Percentiles rank a stretch among this genome's conserved stretches.
These are phyloP conservation scores for Brachionus calyciflorus DNA, from an alignment of 1,140 invertebrate genomes.

Conservation along the genomic window DNA sequence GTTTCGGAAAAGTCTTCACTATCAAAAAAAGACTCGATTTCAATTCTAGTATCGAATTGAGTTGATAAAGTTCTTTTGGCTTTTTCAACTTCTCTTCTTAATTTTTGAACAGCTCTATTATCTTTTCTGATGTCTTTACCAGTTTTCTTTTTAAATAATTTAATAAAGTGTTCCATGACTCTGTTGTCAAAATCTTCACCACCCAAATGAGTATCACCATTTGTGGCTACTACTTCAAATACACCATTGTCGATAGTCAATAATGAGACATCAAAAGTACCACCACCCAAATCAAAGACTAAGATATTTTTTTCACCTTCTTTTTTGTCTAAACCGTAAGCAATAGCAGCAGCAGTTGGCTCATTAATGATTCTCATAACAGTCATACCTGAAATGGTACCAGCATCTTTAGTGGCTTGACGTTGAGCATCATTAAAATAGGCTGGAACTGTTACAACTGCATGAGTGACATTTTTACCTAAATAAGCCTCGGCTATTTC, in stretches of 20 bases:
- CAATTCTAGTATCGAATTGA: constrained; percentile 92
- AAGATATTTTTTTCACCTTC: constrained; percentile 98
- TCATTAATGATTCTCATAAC: constrained; percentile 99
- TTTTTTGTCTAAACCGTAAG: constrained; percentile 98
- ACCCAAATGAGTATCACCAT: constrained; percentile 94
- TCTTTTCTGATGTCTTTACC: constrained; percentile 94
- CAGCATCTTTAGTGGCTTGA: constrained; percentile 62
- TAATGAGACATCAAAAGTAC: constrained; percentile 98
- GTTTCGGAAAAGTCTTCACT: constrained; percentile 99
- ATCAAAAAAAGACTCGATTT: constrained; percentile 99
- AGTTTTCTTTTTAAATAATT: constrained; percentile 98
- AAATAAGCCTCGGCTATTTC: constrained; percentile 95
- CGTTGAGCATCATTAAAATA: constrained; percentile 86
- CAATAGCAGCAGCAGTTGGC: constrained; percentile 88
- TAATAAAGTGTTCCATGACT: constrained; percentile 98
- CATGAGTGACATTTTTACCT: constrained; percentile 88
- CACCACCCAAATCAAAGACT: constrained; percentile 98
- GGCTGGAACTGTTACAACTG: constrained; percentile 93
- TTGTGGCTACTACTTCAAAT: constrained; percentile 84
- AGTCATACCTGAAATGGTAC: constrained; percentile 62
- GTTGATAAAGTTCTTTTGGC: constrained; percentile 92
- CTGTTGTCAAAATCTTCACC: constrained; percentile 98
- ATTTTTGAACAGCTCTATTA: constrained; percentile 87
- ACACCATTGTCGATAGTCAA: constrained; percentile 98
- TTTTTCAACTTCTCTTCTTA: constrained; percentile 93